Conservation (phyloP, 1,140 invertebrate species). For the Procambarus virginalis region DNA sequence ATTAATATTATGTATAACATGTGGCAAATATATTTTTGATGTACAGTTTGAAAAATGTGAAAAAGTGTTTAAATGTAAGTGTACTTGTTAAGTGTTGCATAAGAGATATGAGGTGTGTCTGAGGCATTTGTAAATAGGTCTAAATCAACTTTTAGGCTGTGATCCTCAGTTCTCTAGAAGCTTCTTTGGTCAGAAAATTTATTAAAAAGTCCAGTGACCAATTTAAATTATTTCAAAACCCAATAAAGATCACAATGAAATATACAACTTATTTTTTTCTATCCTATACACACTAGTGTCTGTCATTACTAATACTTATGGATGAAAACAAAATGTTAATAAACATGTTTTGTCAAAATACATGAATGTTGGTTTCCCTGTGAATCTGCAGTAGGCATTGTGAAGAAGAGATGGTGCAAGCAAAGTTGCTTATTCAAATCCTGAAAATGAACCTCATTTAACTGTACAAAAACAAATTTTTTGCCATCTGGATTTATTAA, state of each 20-base stretch:
- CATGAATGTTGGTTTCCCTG: no score
- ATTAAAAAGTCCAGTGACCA: constrained; percentile 64
- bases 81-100: constrained; percentile 68
- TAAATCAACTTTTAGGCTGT: constrained; percentile 68
- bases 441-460: no score
- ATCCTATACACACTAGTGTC: background rate
- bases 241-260: constrained; percentile 59
- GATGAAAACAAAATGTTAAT: no score
- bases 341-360: no score
- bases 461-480: no score
- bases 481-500: no score
- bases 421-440: no score
- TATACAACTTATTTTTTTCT: background rate
- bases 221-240: constrained; percentile 69
- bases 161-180: constrained; percentile 68
- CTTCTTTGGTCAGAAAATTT: constrained; percentile 66
- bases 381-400: no score
- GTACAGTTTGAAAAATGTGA: constrained; percentile 65
- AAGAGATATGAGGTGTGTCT: constrained; percentile 63
- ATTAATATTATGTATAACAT: constrained; percentile 67
- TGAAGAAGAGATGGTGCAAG: no score
- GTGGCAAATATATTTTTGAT: constrained; percentile 69
- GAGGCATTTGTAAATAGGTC: constrained; percentile 67
- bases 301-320: background rate
- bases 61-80: constrained; percentile 66